Evolutionary conservation across 2,888 invertebrate species (phyloP).

Genomic region (Zaprionus lineosus): DNA sequence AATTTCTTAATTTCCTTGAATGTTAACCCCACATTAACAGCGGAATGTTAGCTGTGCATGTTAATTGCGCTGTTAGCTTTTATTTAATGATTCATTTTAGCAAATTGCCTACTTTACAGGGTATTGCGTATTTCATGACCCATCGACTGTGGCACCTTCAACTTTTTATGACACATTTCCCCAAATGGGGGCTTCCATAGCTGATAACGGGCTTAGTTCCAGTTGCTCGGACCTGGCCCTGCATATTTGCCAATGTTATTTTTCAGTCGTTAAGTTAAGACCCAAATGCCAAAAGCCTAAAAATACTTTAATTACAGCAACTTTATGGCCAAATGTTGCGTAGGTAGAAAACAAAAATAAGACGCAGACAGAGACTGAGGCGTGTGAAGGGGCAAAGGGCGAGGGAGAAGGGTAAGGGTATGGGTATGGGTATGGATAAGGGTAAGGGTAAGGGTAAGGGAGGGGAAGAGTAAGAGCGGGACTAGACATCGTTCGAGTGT

Average conservation of each 20-base stretch:
- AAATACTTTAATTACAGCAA: slow-evolving; percentile 71
- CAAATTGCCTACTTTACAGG: slow-evolving; percentile 13
- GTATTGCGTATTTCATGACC: slow-evolving; percentile 12
- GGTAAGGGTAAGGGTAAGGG: background rate
- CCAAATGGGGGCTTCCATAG: slow-evolving; percentile 45
- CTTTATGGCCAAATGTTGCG: slow-evolving; percentile 60
- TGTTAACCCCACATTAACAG: no score
- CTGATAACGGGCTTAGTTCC: slow-evolving; percentile 57
- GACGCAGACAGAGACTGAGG: no score
- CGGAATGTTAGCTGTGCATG: background rate
- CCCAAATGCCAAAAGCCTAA: slow-evolving; percentile 52
- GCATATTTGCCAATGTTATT: slow-evolving; percentile 63
- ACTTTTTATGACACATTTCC: slow-evolving; percentile 65
- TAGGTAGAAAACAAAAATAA: no score
- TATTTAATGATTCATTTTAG: no score
- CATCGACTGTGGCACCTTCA: background rate
- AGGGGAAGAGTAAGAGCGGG: background rate
- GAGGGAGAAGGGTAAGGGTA: background rate
- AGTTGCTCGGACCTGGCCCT: slow-evolving; percentile 19
- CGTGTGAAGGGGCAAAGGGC: no score
- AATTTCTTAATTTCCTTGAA: no score
- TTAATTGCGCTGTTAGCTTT: no score
- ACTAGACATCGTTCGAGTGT: slow-evolving; percentile 14
- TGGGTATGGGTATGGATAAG: background rate
- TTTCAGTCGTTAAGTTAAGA: slow-evolving; percentile 57